Base-by-base conservation (phyloP, 2,113 vertebrate genomes). In the Rhinolophus ferrumequinum region DNA sequence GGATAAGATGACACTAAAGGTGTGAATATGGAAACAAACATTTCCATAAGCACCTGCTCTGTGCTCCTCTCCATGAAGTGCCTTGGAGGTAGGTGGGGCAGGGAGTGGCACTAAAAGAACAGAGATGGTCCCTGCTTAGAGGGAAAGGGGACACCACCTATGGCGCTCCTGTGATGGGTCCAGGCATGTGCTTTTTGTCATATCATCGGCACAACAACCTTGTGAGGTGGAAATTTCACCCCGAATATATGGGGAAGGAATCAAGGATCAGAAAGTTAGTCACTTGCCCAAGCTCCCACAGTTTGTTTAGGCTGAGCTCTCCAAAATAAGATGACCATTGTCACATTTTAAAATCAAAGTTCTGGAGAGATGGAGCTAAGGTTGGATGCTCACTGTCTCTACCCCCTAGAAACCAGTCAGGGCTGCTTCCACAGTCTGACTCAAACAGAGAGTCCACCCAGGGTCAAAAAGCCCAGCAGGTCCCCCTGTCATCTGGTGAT, bases 151-250 rank as follows among this genome's bases (percentile, higher is more conserved):
- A 14, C 30, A 15, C 18, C 16, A 11, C 5, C 50, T 79, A 3
- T 0, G 0, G 22, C 18, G 33, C 33, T 10, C 66, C 15, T 12
- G 4, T 1, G 12, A 26, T 14, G 58, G 35, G 50, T 11, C 24
- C 14, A 13, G 30, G 35, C 52, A 60, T 33, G 1, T 22, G 1
- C 7, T 16, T 35, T 44, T 14, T 22, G 35, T 56, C 75, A 3
- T 3, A 10, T 28, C 13, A 16, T 22, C 21, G 1, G 19, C 22
- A 3, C 15, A 41, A 35, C 28, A 47, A 13, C 6, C 12, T 8
- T 35, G 28, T 15, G n/a, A 73, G 28, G 38, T 72, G 60, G 16
- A 16, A 35, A 3, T 41, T 44, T 52, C 28, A 33, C 79, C 12
- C 28, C n/a, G 15, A n/a, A 12, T 30, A 26, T 13, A 2, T 19